phyloP scores from a whole-genome alignment of 2,888 invertebrate genomes.

The Caenorhabditis doughertyi region DNA sequence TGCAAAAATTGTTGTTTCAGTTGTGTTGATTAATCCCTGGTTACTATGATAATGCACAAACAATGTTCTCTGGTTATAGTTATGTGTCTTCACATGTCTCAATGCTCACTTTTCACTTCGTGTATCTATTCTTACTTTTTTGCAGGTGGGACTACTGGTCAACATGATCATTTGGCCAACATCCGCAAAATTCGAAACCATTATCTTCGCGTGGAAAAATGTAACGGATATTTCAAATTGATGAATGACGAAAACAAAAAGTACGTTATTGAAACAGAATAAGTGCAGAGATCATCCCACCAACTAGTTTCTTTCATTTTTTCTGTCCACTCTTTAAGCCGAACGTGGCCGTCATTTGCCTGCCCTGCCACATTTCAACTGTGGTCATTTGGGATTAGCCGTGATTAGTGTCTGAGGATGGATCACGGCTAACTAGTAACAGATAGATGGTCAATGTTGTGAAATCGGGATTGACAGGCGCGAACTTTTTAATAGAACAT shows the following conservation, averaged over 20 bases:
- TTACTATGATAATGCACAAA: too few species aligned
- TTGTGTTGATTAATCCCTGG: too few species aligned
- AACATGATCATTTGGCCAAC: conserved; percentile 45
- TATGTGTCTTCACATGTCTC: too few species aligned
- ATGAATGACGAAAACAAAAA: conserved; percentile 75
- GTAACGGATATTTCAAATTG: conserved; percentile 75
- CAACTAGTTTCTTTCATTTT: conserved; percentile 26
- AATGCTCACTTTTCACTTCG: too few species aligned
- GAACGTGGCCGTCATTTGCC: conserved; percentile 35
- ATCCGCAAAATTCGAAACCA: conserved; percentile 57
- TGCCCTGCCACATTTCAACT: conserved; percentile 42
- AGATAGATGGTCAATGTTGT: conserved; percentile 52
- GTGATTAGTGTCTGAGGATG: conserved; percentile 48
- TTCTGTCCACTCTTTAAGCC: conserved; percentile 10
- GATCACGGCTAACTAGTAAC: conserved; percentile 40
- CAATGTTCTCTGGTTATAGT: too few species aligned
- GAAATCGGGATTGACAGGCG: conserved; percentile 55
- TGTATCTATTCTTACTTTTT: neutral
- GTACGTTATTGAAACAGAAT: conserved; percentile 60
- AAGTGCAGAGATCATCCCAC: conserved; percentile 46
- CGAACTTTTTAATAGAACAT: conserved; percentile 56
- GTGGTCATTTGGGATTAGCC: conserved; percentile 51
- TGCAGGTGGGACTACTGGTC: conserved; percentile 23
- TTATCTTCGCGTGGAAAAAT: conserved; percentile 67
- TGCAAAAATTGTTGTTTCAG: too few species aligned